Evolutionary conservation across 2,888 invertebrate genomes (phyloP).

Genomic region (Sminthurides aquaticus): DNA sequence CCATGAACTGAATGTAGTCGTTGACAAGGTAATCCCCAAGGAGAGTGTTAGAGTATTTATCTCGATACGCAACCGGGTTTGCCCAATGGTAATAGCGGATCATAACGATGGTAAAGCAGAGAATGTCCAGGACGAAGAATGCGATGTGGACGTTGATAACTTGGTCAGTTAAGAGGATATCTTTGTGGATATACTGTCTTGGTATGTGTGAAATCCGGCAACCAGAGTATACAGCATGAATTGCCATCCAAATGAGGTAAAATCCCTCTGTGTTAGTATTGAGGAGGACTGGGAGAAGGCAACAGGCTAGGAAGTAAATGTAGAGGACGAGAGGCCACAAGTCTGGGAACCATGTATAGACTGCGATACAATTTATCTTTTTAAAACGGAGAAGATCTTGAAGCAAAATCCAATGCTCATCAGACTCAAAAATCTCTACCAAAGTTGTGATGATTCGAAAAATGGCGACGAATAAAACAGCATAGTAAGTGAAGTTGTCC

Average conservation of each 20-base stretch:
- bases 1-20: conserved; percentile 18
- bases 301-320: conserved; percentile 19
- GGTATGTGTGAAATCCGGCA: background rate
- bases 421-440: conserved; percentile 8
- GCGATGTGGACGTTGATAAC: background rate
- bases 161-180: background rate
- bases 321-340: conserved; percentile 3
- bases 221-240: conserved; percentile 13
- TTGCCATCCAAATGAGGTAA: conserved; percentile 6
- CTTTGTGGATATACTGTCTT: background rate
- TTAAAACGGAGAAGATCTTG: conserved; percentile 3
- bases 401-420: conserved; percentile 12
- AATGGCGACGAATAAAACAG: background rate
- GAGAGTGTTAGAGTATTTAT: conserved; percentile 20
- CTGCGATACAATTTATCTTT: conserved; percentile 15
- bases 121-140: conserved; percentile 7
- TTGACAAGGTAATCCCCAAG: conserved; percentile 14
- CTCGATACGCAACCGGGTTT: conserved; percentile 11
- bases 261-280: background rate
- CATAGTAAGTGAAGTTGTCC: background rate
- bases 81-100: conserved; percentile 16
- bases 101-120: conserved; percentile 17
- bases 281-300: conserved; percentile 10
- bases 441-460: conserved; percentile 13
- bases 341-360: background rate